Evolutionary conservation across 37 sponge, comb jelly and placozoan genomes (phyloP).

Genomic region (Oopsacas minuta): DNA sequence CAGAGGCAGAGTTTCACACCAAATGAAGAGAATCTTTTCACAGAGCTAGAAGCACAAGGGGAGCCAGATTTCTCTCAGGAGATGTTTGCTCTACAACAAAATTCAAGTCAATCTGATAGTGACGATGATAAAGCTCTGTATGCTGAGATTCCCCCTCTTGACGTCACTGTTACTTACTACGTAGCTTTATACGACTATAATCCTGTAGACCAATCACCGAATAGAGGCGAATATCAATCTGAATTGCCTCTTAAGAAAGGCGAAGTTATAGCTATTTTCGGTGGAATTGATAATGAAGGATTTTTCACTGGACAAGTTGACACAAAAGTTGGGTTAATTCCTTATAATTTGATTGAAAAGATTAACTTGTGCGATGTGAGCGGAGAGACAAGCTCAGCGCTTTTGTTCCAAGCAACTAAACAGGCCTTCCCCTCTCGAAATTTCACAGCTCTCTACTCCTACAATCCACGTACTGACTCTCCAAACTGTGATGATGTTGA

Average conservation of each 20-base stretch:
- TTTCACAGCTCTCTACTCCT: background rate
- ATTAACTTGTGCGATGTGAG: background rate
- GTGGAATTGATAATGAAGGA: background rate
- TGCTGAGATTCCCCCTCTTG: background rate
- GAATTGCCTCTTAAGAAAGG: background rate
- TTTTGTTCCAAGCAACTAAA: background rate
- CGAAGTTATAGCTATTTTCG: background rate
- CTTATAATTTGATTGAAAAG: background rate
- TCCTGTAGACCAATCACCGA: background rate
- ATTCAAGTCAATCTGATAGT: background rate
- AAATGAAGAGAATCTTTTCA: background rate
- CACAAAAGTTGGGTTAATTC: background rate
- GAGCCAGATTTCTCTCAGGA: background rate
- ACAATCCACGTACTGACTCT: background rate
- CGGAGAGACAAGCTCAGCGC: background rate
- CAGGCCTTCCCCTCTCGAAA: background rate
- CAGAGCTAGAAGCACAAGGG: background rate
- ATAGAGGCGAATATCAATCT: background rate
- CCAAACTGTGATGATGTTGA: background rate
- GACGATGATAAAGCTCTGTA: background rate
- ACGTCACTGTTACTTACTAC: background rate
- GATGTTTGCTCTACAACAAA: background rate
- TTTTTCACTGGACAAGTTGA: background rate
- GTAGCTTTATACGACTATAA: slow-evolving; percentile 17
- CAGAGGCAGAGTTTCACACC: slow-evolving; percentile 11